Base-by-base conservation (phyloP, 2,888 invertebrate species). In the Synergus laeviventris region DNA sequence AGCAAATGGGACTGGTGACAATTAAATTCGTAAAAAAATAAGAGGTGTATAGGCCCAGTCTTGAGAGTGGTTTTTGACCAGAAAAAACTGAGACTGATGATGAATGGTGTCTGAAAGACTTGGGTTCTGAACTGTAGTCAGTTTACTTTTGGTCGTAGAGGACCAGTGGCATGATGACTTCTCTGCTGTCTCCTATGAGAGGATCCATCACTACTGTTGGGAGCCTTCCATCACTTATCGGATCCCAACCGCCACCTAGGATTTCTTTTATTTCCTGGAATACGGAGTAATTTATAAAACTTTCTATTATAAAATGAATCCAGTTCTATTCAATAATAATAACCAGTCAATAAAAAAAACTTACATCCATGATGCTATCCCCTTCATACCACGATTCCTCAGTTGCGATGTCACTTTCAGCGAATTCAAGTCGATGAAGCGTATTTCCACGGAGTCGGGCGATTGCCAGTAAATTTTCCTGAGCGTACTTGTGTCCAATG, bases 381-480 rank as follows among this genome's bases (percentile, higher is more conserved):
- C 81, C 81, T 74, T 82, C 83, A 64, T 85, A 82, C 77, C 84
- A 85, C 36, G 83, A 82, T 76, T 83, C 85, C 74, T 78, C 66
- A 74, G 73, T 21, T 56, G 84, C 80, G 78, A 93, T 91, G 86
- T 93, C 92, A 73, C 90, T 90, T 81, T 92, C 91, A 14, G 94
- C 93, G 80, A 95, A 92, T 83, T 92, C 92, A 56, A 95, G 90
- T 62, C 91, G 91, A 81, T 92, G 92, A 81, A 95, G 90, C 42
- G 91, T 91, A 31, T 91, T 87, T 64, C 93, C 93, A 75, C 94
- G 91, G 49, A 95, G 91, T 81, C 94, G 92, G 56, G 94, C 93
- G 74, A 95, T 94, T 31, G 94, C 94, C 42, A 94, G 91, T 74
- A 95, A 89, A 90, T 94, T 93, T 81, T 94, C 93, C 78, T 93